phyloP scores from a whole-genome alignment of 2,888 invertebrate genomes.

The Gari tellinella region DNA sequence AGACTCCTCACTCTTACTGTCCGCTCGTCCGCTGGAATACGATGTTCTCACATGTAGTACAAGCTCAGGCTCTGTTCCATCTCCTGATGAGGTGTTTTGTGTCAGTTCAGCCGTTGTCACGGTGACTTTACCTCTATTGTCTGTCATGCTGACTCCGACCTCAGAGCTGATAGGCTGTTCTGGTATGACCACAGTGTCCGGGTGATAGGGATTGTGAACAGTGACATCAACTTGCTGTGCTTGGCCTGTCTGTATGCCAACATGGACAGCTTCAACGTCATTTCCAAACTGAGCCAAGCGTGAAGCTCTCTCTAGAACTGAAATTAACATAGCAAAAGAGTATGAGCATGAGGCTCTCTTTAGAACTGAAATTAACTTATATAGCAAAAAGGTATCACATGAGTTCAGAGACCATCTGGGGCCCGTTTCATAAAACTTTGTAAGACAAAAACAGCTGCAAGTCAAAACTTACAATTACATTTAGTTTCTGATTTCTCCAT shows the following conservation, averaged over 20 bases:
- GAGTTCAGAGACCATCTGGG: too few relatives aligned
- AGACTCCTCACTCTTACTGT: background rate
- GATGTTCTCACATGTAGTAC: constrained; percentile 63
- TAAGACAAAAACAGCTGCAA: too few relatives aligned
- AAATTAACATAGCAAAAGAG: too few relatives aligned
- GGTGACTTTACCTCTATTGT: constrained; percentile 37
- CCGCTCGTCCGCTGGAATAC: constrained; percentile 5
- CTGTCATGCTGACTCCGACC: constrained; percentile 45
- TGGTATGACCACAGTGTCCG: constrained; percentile 7
- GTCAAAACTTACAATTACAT: too few relatives aligned
- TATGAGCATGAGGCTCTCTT: too few relatives aligned
- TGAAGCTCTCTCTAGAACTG: background rate
- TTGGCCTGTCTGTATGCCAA: constrained; percentile 53
- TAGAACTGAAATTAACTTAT: too few relatives aligned
- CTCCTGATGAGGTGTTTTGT: constrained; percentile 38
- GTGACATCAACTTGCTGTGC: constrained; percentile 58
- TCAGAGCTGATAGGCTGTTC: constrained; percentile 24
- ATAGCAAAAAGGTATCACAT: too few relatives aligned
- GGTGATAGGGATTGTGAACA: constrained; percentile 51
- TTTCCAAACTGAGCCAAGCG: background rate
- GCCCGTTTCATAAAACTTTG: too few relatives aligned
- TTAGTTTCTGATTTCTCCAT: too few relatives aligned
- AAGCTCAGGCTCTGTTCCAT: constrained; percentile 43
- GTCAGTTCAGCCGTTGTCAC: constrained; percentile 56
- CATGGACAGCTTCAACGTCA: constrained; percentile 26